phyloP scores from a whole-genome alignment of 2,113 vertebrate species.

The Danio rerio region GRCz12tu NC_133200.1:9930001-9930500 shows the following conservation, averaged over 20 bases:
- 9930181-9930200: slow-evolving; percentile 20
- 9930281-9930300: slow-evolving; percentile 66
- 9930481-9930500: neutral
- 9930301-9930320: slow-evolving; percentile 65
- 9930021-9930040: slow-evolving; percentile 59
- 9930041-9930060: slow-evolving; percentile 64
- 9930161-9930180: slow-evolving; percentile 44
- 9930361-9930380: slow-evolving; percentile 71
- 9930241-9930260: slow-evolving; percentile 74
- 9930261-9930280: slow-evolving; percentile 74
- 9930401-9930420: slow-evolving; percentile 62
- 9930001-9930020: slow-evolving; percentile 56
- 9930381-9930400: slow-evolving; percentile 53
- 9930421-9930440: slow-evolving; percentile 58
- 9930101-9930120: slow-evolving; percentile 57
- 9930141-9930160: slow-evolving; percentile 33
- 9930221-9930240: slow-evolving; percentile 37
- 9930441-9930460: slow-evolving; percentile 7
- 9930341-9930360: slow-evolving; percentile 64
- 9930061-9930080: slow-evolving; percentile 69
- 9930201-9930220: slow-evolving; percentile 45
- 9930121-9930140: slow-evolving; percentile 37
- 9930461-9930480: neutral
- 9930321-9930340: slow-evolving; percentile 55
- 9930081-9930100: slow-evolving; percentile 71